Conservation (phyloP, 2,888 invertebrate genomes). For the Epistrophe eligans region DNA sequence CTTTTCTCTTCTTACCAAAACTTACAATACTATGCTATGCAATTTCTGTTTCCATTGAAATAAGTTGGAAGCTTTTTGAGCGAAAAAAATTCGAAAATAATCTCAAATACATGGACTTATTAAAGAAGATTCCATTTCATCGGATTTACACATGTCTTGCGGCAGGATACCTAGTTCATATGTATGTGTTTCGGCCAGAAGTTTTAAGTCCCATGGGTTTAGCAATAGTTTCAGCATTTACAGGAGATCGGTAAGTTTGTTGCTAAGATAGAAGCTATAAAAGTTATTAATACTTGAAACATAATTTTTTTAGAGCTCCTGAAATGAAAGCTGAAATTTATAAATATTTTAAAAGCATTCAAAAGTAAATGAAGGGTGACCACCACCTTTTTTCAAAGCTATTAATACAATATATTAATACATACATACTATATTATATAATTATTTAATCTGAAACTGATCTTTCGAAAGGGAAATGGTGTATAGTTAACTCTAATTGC, state of each 20-base stretch:
- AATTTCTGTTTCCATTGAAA: constrained; percentile 77
- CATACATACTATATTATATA: too few relatives aligned
- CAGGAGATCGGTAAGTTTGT: constrained; percentile 45
- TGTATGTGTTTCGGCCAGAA: constrained; percentile 60
- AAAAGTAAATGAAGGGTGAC: not conserved
- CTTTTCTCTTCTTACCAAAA: constrained; percentile 78
- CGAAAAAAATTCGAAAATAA: constrained; percentile 45
- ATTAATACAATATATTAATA: too few relatives aligned
- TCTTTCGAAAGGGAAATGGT: too few relatives aligned
- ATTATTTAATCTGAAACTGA: too few relatives aligned
- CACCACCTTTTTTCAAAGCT: too few relatives aligned
- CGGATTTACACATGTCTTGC: constrained; percentile 62
- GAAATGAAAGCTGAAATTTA: not conserved
- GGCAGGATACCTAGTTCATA: constrained; percentile 76
- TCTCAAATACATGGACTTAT: not conserved
- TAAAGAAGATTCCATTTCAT: constrained; percentile 50
- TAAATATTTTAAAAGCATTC: constrained; percentile 20
- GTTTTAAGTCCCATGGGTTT: constrained; percentile 63
- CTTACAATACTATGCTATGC: constrained; percentile 78
- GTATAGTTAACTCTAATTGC: too few relatives aligned
- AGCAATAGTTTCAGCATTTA: constrained; percentile 35
- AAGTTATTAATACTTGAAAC: not conserved
- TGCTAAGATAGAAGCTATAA: not conserved
- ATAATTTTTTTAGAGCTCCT: constrained; percentile 31
- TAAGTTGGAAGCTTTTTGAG: constrained; percentile 72